phyloP scores from a whole-genome alignment of 2,888 invertebrate species.

The Scelioninae gen. 2 region DNA sequence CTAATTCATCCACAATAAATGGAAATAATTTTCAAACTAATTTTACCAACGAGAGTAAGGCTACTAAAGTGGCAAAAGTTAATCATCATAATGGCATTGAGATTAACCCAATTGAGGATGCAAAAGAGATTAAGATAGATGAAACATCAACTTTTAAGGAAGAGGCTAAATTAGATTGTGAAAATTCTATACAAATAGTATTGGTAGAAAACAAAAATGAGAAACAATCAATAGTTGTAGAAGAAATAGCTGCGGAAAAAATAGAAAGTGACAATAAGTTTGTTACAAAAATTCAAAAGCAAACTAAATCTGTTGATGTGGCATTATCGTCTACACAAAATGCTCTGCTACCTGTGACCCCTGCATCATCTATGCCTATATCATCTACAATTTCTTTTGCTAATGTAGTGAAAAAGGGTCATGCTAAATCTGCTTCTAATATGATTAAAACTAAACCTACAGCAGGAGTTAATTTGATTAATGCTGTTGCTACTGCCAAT shows the following conservation, averaged over 20 bases:
- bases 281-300: background rate
- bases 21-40: constrained; percentile 52
- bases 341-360: constrained; percentile 15
- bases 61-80: constrained; percentile 65
- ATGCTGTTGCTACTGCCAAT: constrained; percentile 43
- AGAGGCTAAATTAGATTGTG: background rate
- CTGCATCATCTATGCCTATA: constrained; percentile 39
- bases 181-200: background rate
- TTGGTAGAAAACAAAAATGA: background rate
- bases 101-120: constrained; percentile 67
- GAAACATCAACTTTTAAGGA: constrained; percentile 38
- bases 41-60: constrained; percentile 63
- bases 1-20: constrained; percentile 65
- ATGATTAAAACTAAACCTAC: constrained; percentile 64
- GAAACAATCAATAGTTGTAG: background rate
- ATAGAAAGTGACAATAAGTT: background rate
- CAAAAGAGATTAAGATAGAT: constrained; percentile 59
- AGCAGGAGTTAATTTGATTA: constrained; percentile 67
- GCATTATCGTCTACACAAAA: background rate
- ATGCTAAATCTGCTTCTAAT: constrained; percentile 51
- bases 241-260: background rate
- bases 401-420: constrained; percentile 64
- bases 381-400: constrained; percentile 73
- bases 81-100: constrained; percentile 69
- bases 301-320: constrained; percentile 4